Percentiles rank a stretch among this genome's conserved stretches.
Evolutionary conservation across 2,113 vertebrate genomes (phyloP).

Genomic region (Reinhardtius hippoglossoides): DNA sequence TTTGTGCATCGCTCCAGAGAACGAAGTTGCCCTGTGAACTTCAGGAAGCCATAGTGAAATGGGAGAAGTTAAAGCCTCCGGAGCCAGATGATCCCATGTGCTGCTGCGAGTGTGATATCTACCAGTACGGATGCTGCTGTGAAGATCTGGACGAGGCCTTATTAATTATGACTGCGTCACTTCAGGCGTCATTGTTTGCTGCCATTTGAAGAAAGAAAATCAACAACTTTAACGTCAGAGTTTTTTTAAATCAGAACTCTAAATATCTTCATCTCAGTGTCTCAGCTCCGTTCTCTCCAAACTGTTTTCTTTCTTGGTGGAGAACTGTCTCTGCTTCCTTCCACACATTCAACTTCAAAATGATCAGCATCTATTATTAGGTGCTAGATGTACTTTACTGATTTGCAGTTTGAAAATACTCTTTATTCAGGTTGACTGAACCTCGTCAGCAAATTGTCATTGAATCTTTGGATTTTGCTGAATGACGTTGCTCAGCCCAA

Average conservation of each 20-base stretch:
- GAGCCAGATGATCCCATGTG: too few species aligned
- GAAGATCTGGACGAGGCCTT: too few species aligned
- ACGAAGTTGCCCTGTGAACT: too few species aligned
- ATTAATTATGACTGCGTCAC: too few species aligned
- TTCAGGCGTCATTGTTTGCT: too few species aligned
- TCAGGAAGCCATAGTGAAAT: too few species aligned
- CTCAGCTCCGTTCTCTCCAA: neutral
- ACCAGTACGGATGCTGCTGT: too few species aligned
- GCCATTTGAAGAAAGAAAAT: too few species aligned
- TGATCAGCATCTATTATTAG: neutral
- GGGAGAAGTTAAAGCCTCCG: too few species aligned
- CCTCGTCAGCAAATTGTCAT: neutral
- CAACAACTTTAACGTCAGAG: too few species aligned
- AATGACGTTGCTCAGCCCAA: neutral
- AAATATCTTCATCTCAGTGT: neutral
- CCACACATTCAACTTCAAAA: neutral
- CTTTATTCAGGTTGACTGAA: neutral
- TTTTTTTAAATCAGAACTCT: neutral
- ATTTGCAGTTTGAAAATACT: slow-evolving; percentile 2
- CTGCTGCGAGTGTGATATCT: too few species aligned
- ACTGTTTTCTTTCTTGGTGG: neutral
- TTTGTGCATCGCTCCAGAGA: too few species aligned
- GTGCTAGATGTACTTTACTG: neutral
- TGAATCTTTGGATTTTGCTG: neutral
- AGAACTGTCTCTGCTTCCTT: neutral